Evolutionary conservation across 1,140 invertebrate genomes (phyloP).

Genomic region (Elymnias hypermnestra): DNA sequence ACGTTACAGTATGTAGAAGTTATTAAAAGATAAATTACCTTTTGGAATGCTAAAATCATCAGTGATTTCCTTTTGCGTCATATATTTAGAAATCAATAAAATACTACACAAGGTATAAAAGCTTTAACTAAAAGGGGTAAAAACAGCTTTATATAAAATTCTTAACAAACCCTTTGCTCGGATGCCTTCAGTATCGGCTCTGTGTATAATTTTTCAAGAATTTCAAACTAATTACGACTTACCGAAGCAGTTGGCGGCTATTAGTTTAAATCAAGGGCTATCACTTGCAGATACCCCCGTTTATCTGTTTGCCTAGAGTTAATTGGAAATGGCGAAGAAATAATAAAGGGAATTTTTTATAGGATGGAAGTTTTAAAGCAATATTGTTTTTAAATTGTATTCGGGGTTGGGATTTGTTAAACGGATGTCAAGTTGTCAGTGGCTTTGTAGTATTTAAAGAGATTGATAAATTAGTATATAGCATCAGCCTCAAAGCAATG

Average conservation of each 20-base stretch:
- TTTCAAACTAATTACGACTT: slow-evolving; percentile 23
- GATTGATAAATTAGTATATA: too few species aligned
- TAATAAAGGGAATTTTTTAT: not conserved
- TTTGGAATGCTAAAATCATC: too few species aligned
- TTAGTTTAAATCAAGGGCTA: slow-evolving; percentile 11
- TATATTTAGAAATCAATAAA: too few species aligned
- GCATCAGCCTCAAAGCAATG: too few species aligned
- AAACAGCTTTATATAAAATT: slow-evolving; percentile 10
- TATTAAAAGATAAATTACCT: too few species aligned
- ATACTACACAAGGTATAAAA: too few species aligned
- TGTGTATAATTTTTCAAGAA: slow-evolving; percentile 26
- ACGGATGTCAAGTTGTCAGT: too few species aligned
- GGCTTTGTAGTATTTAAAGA: too few species aligned
- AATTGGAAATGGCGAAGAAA: slow-evolving; percentile 1
- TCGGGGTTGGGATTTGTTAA: too few species aligned
- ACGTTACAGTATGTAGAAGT: too few species aligned
- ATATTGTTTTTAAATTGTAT: not conserved
- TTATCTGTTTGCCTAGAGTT: slow-evolving; percentile 1
- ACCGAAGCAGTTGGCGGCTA: slow-evolving; percentile 6
- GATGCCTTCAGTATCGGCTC: slow-evolving; percentile 9
- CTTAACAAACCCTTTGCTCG: not conserved
- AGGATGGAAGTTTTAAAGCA: not conserved
- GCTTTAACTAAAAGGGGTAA: not conserved
- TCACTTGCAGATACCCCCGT: slow-evolving; percentile 8
- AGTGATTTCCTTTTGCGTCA: too few species aligned